Evolutionary conservation across 2,888 invertebrate genomes (phyloP), one percentile per base, ranked within the genome.

Genomic region (Barypeithes pellucidus): DNA sequence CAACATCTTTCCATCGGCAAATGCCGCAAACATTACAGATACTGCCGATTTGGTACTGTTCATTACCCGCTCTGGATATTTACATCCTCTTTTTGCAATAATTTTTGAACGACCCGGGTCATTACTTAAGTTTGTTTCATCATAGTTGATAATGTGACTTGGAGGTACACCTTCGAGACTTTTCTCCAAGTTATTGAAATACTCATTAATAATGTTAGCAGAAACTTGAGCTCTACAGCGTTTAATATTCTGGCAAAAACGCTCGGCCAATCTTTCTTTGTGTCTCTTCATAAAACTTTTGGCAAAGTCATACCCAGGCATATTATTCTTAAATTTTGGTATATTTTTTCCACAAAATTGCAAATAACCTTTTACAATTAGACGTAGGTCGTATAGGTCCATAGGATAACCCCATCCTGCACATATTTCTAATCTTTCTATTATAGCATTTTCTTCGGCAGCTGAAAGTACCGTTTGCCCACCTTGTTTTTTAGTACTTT

Each of bases 21-120:
- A 75, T 3, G 73, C 79, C 20, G 79, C 73, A 61, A 82, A 77
- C 83, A 83, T 83, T 12, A 80, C 22, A 4, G 79, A 80, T 16
- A 80, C 76, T 12, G 77, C 52, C 14, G 47, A 12, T 65, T 74
- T 73, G 14, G 29, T 59, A 18, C 52, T 67, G 62, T 77, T 73
- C 65, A 70, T 63, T n/a, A 75, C n/a, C n/a, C 70, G 14, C 20
- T 73, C 73, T 12, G 70, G 67, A 43, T 65, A 57, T 47, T 66
- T 70, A 29, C 57, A 65, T 11, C 74, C 67, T 61, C 65, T 66
- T 16, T 70, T 61, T 11, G 43, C 39, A 12, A 76, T 20, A 29
- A 73, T 65, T 71, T 73, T 71, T 63, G 16, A 12, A 33, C 59
- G 29, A 8, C 70, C 76, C 33, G 4, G 33, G 33, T 70, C 63